A percentile compares a stretch with the other conserved stretches of the same genome.
Evolutionary conservation across 2,888 invertebrate genomes (phyloP).

Genomic region (Thysanoteuthis rhombus): DNA sequence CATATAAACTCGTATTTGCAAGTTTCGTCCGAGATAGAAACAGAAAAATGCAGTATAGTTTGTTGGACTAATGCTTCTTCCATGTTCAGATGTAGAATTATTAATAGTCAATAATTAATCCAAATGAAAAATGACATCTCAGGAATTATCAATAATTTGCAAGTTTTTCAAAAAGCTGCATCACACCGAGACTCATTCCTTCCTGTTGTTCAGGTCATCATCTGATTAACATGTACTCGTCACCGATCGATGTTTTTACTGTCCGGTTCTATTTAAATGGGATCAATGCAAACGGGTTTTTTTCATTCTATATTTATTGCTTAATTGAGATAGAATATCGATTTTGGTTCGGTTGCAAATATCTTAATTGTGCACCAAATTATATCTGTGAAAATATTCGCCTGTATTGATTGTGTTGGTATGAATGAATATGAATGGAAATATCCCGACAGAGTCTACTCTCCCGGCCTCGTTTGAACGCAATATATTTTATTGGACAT

Average conservation of each 20-base stretch:
- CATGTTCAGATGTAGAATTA: neutral
- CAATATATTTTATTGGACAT: neutral
- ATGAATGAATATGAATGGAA: neutral
- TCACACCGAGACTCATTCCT: neutral
- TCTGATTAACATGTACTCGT: neutral
- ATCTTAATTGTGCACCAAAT: neutral
- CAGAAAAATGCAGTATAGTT: too few species aligned
- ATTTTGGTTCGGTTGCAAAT: neutral
- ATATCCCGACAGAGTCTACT: neutral
- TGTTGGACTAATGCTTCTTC: neutral
- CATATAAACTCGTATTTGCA: too few species aligned
- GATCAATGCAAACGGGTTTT: neutral
- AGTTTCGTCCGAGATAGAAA: too few species aligned
- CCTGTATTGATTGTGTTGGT: neutral
- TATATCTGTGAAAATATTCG: neutral
- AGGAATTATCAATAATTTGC: neutral
- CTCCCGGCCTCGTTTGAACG: neutral
- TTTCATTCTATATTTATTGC: neutral
- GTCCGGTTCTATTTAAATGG: neutral
- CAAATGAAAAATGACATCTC: neutral
- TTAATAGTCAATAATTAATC: neutral
- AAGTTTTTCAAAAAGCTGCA: neutral
- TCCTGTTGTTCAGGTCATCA: neutral
- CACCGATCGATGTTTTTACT: neutral
- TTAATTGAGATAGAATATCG: neutral